Evolutionary conservation across 92 coral and sea anemone genomes (phyloP).

Genomic region (Pocillopora meandrina): DNA sequence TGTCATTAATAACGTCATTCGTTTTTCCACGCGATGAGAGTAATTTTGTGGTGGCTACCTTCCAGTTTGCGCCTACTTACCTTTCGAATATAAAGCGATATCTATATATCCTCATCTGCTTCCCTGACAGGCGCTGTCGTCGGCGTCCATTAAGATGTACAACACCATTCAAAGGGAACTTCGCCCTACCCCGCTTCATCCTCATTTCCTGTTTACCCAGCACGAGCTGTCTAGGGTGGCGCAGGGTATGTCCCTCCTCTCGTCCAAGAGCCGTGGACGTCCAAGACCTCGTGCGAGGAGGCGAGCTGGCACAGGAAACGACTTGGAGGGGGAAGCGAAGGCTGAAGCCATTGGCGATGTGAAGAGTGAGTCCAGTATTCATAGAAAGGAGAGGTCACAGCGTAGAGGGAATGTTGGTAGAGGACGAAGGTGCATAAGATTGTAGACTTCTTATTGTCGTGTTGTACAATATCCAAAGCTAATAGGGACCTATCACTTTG

Average conservation of each 20-base stretch:
- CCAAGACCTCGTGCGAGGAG: conserved; percentile 82
- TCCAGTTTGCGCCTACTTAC: background rate
- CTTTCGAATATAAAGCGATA: background rate
- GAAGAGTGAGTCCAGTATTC: conserved; percentile 16
- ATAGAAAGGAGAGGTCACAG: background rate
- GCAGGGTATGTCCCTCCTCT: conserved; percentile 87
- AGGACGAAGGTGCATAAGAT: conserved; percentile 27
- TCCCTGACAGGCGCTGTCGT: conserved; percentile 79
- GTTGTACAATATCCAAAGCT: no score
- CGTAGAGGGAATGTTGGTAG: conserved; percentile 5
- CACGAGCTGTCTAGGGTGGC: conserved; percentile 91
- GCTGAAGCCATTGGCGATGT: background rate
- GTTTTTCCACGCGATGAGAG: background rate
- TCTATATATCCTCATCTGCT: background rate
- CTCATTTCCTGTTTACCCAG: conserved; percentile 94
- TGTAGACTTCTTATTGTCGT: no score
- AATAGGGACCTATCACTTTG: no score
- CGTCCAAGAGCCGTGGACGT: conserved; percentile 83
- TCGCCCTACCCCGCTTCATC: conserved; percentile 90
- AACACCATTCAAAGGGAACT: conserved; percentile 70
- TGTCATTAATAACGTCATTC: background rate
- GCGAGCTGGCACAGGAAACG: conserved; percentile 51
- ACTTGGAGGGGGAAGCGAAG: conserved; percentile 15
- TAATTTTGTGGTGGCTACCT: no score
- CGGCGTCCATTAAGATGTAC: conserved; percentile 76